These are phyloP conservation scores for Drosophila miranda DNA, from an alignment of 1,140 invertebrate genomes.

Conservation along the genomic window DNA sequence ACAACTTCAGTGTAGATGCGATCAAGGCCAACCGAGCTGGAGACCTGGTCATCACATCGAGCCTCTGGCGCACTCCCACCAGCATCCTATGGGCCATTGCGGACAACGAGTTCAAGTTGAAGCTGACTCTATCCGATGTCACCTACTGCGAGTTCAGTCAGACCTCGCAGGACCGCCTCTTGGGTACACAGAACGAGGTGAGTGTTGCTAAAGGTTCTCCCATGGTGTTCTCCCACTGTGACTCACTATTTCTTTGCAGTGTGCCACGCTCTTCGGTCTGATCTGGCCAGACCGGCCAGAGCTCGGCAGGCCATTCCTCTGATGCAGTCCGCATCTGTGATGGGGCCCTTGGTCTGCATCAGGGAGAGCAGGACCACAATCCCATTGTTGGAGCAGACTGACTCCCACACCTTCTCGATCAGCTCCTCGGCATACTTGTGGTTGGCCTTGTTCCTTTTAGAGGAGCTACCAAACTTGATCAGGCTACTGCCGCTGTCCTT, in stretches of 20 bases:
- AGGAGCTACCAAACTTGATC: constrained; percentile 82
- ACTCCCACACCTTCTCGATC: constrained; percentile 96
- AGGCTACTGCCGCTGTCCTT: constrained; percentile 83
- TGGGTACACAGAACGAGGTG: constrained; percentile 91
- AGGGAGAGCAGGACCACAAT: constrained; percentile 94
- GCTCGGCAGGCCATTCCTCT: constrained; percentile 95
- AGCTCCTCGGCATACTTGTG: constrained; percentile 92
- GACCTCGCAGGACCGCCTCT: constrained; percentile 90
- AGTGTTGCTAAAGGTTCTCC: constrained; percentile 82
- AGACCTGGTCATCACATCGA: constrained; percentile 92
- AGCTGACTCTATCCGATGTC: constrained; percentile 90
- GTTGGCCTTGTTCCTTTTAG: constrained; percentile 88
- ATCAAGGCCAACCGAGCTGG: constrained; percentile 87
- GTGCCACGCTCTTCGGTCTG: constrained; percentile 91
- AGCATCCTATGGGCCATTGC: constrained; percentile 93
- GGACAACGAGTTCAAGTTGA: constrained; percentile 87
- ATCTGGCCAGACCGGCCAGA: constrained; percentile 94
- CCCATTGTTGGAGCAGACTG: constrained; percentile 96
- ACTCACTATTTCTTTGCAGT: constrained; percentile 82
- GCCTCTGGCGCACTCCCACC: constrained; percentile 90
- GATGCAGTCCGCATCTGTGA: constrained; percentile 98
- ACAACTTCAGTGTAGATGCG: constrained; percentile 92
- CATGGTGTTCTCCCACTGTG: constrained; percentile 1
- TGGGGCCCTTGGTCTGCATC: constrained; percentile 95
- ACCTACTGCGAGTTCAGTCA: constrained; percentile 97